Base-by-base conservation (phyloP, 2,113 vertebrate genomes). In the Marcusenius ussheri region DNA sequence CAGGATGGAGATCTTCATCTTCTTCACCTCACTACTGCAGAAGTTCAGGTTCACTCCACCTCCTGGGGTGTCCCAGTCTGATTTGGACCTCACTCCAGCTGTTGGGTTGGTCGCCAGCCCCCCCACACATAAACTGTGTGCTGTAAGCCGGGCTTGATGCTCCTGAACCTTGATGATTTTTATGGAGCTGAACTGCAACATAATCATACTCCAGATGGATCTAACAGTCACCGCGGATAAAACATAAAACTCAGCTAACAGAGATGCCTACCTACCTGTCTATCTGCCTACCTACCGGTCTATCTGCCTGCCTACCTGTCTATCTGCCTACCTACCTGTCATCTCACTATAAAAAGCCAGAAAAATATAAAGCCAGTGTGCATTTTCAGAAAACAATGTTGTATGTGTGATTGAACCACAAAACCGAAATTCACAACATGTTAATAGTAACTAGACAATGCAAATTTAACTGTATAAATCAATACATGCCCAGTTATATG, bases 1-100 rank as follows among this genome's bases (percentile, higher is more conserved):
- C 89, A 96, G 77, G 91, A 96, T 96, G 95, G 96, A 96, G 90
- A 93, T 96, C 88, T 97, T 97, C 90, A 94, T 96, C 89, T 95
- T 96, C 92, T 96, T 97, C 6, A 90, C 94, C 1, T 93, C 94
- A 2, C 93, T 97, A 88, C 94, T 96, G 47, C 96, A 95, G 83
- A 94, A 42, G 88, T 96, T 96, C 89, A 89, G 92, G 62, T 96
- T 96, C 90, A 93, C 93, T 0, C 93, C 95, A 11, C 91, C 95
- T 86, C 93, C 94, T 17, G 95, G 95, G 42, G 92, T 95, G 49
- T 93, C 93, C 17, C 92, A 89, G 5, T 93, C 93, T 88, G 93
- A 96, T 2, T 89, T 97, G 62, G 96, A 95, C 91, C 95, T 97
- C 84, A 94, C 94, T 0, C 94, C 95, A 85, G 90, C 87, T 2